Evolutionary conservation across 2,888 invertebrate species (phyloP), one percentile per base, ranked within the genome.

Genomic region (Drosophila neotestacea): DNA sequence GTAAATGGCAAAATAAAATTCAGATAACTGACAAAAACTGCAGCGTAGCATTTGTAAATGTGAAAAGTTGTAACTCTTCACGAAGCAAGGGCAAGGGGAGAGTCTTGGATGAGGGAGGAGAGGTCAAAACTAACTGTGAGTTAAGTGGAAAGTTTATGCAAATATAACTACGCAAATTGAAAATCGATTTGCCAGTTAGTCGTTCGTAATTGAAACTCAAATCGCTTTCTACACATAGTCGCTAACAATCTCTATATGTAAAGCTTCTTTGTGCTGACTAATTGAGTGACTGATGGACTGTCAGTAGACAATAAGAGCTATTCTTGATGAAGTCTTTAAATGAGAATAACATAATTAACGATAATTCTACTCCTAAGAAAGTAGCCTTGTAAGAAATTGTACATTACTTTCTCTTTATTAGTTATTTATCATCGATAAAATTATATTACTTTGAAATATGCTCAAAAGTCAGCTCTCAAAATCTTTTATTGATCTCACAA

Each of bases 181-280:
- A 74, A 80, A 82, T 77, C 80, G 70, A 82, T 84, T 59, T 66
- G 51, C 22, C 76, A 64, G 61, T 70, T 72, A 55, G 70, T 47
- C 58, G 36, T 16, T 13, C 32, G 50, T 44, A 72, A 68, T 46
- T 64, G 51, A 56, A 51, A 41, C 44, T 52, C 36, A 39, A 67
- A 54, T 46, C 36, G 28, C 56, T 47, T 28, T 52, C n/a, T 3
- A 47, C 34, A 63, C 54, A 36, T 62, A 55, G 27, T 69, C 9
- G 28, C 38, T n/a, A 56, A 32, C 2, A 34, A 56, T 41, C n/a
- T 4, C 22, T 36, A 34, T 51, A 36, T 11, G 50, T 13, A 6
- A 6, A 39, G 39, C 38, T n/a, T 22, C 44, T 44, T 42, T 42
- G 22, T 56, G 34, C 34, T 11, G 10, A 32, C 6, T 52, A 30